Conservation (phyloP, 1,140 invertebrate species). For the Ostrea denselamellosa region DNA sequence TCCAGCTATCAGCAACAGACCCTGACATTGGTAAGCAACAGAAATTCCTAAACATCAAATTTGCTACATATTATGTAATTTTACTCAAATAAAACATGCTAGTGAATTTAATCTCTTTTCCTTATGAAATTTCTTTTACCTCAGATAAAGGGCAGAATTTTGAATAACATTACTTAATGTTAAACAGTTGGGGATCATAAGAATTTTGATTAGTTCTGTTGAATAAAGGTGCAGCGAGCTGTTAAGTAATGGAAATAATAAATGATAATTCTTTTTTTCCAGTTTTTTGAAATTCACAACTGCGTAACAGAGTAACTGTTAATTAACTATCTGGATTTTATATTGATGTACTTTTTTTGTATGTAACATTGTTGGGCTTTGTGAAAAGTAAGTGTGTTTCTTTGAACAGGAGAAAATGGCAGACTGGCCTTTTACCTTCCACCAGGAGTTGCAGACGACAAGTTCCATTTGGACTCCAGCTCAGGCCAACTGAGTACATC, state of each 20-base stretch:
- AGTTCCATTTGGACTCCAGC: slow-evolving; percentile 91
- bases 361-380: neutral
- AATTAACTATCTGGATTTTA: neutral
- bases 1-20: slow-evolving; percentile 89
- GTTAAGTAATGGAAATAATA: neutral
- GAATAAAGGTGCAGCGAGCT: slow-evolving; percentile 9
- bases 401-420: slow-evolving; percentile 75
- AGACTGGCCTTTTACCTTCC: slow-evolving; percentile 80
- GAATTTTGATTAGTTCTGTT: neutral
- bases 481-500: slow-evolving; percentile 94
- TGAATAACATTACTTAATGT: no score
- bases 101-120: neutral
- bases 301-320: neutral
- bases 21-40: slow-evolving; percentile 83
- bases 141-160: neutral
- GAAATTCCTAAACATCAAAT: neutral
- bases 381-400: neutral
- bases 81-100: no score
- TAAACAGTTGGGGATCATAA: slow-evolving; percentile 20
- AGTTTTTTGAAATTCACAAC: neutral
- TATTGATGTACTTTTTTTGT: neutral
- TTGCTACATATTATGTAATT: no score
- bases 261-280: neutral
- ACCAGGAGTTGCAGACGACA: slow-evolving; percentile 85
- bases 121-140: neutral